Evolutionary conservation across 2,888 invertebrate genomes (phyloP), one percentile per base, ranked within the genome.

Genomic region (Meandrusa payeni): DNA sequence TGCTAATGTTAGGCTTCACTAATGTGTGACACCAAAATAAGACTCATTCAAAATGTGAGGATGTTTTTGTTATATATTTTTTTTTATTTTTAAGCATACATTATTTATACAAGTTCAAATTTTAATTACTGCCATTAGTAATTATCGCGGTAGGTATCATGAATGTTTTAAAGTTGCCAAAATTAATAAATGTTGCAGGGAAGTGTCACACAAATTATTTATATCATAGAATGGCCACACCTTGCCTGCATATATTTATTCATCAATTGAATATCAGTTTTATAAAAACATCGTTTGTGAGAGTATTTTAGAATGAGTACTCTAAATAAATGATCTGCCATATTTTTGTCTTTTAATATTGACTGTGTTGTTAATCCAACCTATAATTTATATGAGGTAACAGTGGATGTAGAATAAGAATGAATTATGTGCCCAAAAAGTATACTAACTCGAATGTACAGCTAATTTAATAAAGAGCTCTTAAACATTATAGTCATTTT

Each of bases 391-490:
- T 69, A 74, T 60, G 72, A 72, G 66, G 65, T 73, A 68, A 57
- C 69, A 76, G 72, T 69, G 76, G 76, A 79, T 68, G 68, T 86
- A 82, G 81, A 72, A 62, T 86, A 85, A 86, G 85, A 73, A 81
- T 76, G 71, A 75, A 77, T 76, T 79, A 86, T 86, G 81, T 86
- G 85, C 87, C 87, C 85, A 85, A 85, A 71, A 83, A 80, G 73
- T 85, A 86, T 86, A 88, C 88, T 88, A 88, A 88, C 88, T 87
- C 82, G 81, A 87, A 86, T 88, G 88, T 88, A 88, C 88, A 88
- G 88, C 86, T 86, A 87, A 85, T 81, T 85, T 78, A 88, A 87
- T 87, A 87, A 88, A 88, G 74, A 83, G 77, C 78, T 82, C 79
- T 79, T 79, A 81, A 83, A 81, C 65, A 71, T 61, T 23, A 28